Base-by-base conservation (phyloP, 2,888 invertebrate genomes). In the Lycophotia porphyrea region DNA sequence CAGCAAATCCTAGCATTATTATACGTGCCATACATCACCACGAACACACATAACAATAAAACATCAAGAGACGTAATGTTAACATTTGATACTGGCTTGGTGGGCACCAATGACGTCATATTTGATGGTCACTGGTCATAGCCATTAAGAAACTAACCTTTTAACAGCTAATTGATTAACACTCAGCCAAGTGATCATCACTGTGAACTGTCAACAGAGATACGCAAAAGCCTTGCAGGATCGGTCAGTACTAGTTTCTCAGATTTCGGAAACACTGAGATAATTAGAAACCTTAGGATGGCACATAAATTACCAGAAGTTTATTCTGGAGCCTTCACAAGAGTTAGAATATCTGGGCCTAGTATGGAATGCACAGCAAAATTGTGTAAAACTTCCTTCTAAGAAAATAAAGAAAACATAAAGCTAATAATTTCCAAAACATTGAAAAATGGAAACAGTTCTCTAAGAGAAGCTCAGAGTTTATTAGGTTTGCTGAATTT, bases 401-500 rank as follows among this genome's bases (percentile, higher is more conserved):
- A 36, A 36, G 36, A 36, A 36, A 8, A 8, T 36, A 36, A n/a
- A n/a, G n/a, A 49, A 31, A 67, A 13, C 36, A 52, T 36, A 36
- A 52, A n/a, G 21, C 5, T n/a, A n/a, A n/a, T 36, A 7, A 36
- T 67, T 52, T 34, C 49, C 49, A 36, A 52, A 18, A 67, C 36
- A 2, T 52, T 67, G 36, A 67, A n/a, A 49, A 67, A 49, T 13
- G 34, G 36, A 66, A 49, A 34, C 34, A 34, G 49, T 49, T 66
- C 49, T 49, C 49, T 66, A 13, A 21, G 47, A 66, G 49, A 67
- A 52, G 49, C 67, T 67, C n/a, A 67, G n/a, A 49, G 49, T 52
- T 52, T 52, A 36, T 52, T 52, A 36, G 67, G 49, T 39, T 55
- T 68, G 39, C 39, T 39, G 39, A 68, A 55, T 39, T 39, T 68